phyloP scores from a whole-genome alignment of 2,888 invertebrate genomes.

The Parnassius glacialis region DNA sequence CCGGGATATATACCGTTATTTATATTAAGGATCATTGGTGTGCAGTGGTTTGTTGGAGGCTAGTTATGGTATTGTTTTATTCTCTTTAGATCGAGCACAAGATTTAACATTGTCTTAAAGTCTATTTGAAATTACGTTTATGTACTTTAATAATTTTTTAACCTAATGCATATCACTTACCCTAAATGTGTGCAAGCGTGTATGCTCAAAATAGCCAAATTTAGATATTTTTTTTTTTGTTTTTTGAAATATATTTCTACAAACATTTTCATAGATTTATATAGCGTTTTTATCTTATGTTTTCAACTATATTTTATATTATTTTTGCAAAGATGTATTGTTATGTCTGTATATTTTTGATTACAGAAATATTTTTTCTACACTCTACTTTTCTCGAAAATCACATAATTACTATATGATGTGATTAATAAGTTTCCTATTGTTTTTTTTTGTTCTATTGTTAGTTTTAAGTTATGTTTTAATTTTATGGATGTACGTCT shows the following conservation, averaged over 20 bases:
- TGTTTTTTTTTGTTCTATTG: slow-evolving; percentile 33
- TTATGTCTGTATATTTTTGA: slow-evolving; percentile 74
- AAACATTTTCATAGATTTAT: slow-evolving; percentile 29
- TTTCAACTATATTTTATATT: slow-evolving; percentile 35
- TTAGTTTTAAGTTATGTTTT: slow-evolving; percentile 40
- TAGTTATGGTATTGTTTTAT: slow-evolving; percentile 42
- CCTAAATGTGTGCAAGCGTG: slow-evolving; percentile 29
- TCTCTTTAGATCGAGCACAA: slow-evolving; percentile 22
- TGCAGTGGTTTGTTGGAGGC: slow-evolving; percentile 53
- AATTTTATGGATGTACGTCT: slow-evolving; percentile 61
- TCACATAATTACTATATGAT: slow-evolving; percentile 23
- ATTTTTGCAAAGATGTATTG: slow-evolving; percentile 37
- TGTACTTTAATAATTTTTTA: slow-evolving; percentile 27
- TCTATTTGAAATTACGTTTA: slow-evolving; percentile 7
- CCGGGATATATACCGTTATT: slow-evolving; percentile 48
- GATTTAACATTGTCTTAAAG: slow-evolving; percentile 15
- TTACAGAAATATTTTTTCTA: slow-evolving; percentile 50
- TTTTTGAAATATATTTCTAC: slow-evolving; percentile 35
- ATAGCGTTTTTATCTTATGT: slow-evolving; percentile 26
- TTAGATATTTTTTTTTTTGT: slow-evolving; percentile 35
- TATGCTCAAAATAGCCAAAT: slow-evolving; percentile 56
- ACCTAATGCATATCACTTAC: slow-evolving; percentile 44
- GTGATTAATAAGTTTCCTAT: slow-evolving; percentile 32
- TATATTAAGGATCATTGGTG: slow-evolving; percentile 73
- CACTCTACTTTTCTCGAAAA: slow-evolving; percentile 35